Base-by-base conservation (phyloP, 1,140 invertebrate species). In the Spodoptera frugiperda region DNA sequence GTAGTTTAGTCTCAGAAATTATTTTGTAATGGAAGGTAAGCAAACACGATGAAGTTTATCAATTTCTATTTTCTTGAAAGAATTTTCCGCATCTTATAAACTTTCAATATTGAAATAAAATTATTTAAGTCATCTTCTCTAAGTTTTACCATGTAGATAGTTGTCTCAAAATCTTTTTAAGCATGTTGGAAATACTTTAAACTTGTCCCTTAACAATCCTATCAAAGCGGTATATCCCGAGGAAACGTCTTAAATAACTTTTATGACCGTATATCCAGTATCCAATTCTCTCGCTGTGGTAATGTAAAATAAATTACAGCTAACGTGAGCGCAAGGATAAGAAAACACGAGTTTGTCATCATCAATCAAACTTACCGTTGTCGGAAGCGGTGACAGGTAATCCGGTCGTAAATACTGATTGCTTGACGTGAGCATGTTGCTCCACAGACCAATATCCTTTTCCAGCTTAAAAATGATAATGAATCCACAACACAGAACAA, bases 341-440 rank as follows among this genome's bases (percentile, higher is more conserved):
- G 61, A 49, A 73, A 72, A 76, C 63, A 76, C 30, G 59, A 55
- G 49, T 57, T 72, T 80, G 72, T 77, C 74, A 72, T 73, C 71
- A 73, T 73, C 71, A 77, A 79, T 68, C 25, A 78, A 86, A 88
- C 97, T 96, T 95, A 98, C 97, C 95, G 97, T 98, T 57, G 97
- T 98, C 76, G 98, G 97, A 80, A 98, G 94, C 82, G 98, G 97
- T 85, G 97, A 97, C 89, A 98, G 95, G 93, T 98, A 98, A 95
- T 98, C 98, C 95, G 98, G 98, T 94, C 97, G 96, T 88, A 98
- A 95, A 94, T 98, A 98, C 95, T 98, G 98, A 94, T 97, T 98
- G 89, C 96, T 97, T 86, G 96, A 97, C 88, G 97, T 97, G 95
- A 98, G 96, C 97, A 98, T 98, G 78, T 89, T 93, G 92, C 89